Conservation (phyloP, 2,113 vertebrate species). For the Cygnus buccinator region DNA sequence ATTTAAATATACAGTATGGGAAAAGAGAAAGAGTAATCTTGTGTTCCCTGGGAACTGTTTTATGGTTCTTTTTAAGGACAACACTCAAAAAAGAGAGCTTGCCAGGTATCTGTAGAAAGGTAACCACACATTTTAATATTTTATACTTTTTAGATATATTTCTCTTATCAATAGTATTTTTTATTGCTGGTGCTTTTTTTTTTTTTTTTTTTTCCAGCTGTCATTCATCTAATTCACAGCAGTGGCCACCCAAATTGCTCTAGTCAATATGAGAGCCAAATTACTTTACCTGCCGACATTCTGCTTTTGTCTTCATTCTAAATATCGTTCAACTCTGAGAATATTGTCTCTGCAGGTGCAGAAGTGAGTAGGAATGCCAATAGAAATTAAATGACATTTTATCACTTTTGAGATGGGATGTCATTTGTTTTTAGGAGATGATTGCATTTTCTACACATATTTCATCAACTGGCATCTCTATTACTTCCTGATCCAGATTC, state of each 20-base stretch:
- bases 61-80: background rate
- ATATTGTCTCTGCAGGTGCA: constrained; percentile 22
- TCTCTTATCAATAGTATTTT: background rate
- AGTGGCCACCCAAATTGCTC: background rate
- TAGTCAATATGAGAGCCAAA: background rate
- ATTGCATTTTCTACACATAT: background rate
- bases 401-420: background rate
- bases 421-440: constrained; percentile 13
- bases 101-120: background rate
- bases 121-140: constrained; percentile 10
- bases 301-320: constrained; percentile 24
- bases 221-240: constrained; percentile 36
- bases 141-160: background rate
- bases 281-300: background rate
- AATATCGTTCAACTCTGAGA: background rate
- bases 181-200: background rate
- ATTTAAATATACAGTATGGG: background rate
- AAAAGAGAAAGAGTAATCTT: background rate
- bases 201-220: constrained; percentile 23
- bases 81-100: background rate
- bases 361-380: background rate
- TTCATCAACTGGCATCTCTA: background rate
- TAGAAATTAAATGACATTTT: constrained; percentile 48
- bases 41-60: background rate
- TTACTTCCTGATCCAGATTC: background rate